These are phyloP conservation scores for Spodoptera exigua DNA, from an alignment of 2,888 invertebrate genomes.

Conservation along the genomic window DNA sequence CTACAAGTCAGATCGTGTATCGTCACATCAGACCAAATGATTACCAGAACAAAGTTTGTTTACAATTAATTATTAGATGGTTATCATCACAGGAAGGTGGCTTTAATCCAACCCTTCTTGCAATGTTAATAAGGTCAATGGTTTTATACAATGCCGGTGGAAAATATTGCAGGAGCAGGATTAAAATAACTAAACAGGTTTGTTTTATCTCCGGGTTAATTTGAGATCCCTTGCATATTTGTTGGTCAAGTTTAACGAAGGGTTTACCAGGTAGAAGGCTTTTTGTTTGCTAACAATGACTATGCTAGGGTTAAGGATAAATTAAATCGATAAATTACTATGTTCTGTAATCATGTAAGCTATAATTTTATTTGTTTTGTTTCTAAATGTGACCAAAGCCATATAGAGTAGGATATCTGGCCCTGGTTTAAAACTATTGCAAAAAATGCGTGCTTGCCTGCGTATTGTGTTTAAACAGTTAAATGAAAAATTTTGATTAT, in stretches of 20 bases:
- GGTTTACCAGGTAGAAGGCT: not conserved
- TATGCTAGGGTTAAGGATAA: not conserved
- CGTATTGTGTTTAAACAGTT: too few relatives aligned
- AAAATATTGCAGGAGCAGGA: constrained; percentile 9
- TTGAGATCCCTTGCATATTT: not conserved
- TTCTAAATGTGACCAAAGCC: too few relatives aligned
- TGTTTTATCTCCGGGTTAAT: constrained; percentile 3
- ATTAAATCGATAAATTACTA: too few relatives aligned
- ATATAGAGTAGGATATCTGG: too few relatives aligned
- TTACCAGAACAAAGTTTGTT: too few relatives aligned
- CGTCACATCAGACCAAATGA: too few relatives aligned
- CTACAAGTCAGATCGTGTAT: too few relatives aligned
- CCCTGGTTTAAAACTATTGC: not conserved
- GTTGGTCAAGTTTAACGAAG: not conserved
- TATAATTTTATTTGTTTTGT: too few relatives aligned
- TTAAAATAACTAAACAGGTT: constrained; percentile 9
- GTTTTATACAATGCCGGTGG: constrained; percentile 9
- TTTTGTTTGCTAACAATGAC: not conserved
- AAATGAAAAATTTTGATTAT: too few relatives aligned
- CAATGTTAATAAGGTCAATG: constrained; percentile 11
- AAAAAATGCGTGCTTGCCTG: too few relatives aligned
- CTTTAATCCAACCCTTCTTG: constrained; percentile 22
- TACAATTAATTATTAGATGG: constrained; percentile 3
- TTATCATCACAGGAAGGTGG: constrained; percentile 2
- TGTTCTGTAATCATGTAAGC: too few relatives aligned